Conservation (phyloP, 2,113 vertebrate species). For the Saimiri boliviensis region DNA sequence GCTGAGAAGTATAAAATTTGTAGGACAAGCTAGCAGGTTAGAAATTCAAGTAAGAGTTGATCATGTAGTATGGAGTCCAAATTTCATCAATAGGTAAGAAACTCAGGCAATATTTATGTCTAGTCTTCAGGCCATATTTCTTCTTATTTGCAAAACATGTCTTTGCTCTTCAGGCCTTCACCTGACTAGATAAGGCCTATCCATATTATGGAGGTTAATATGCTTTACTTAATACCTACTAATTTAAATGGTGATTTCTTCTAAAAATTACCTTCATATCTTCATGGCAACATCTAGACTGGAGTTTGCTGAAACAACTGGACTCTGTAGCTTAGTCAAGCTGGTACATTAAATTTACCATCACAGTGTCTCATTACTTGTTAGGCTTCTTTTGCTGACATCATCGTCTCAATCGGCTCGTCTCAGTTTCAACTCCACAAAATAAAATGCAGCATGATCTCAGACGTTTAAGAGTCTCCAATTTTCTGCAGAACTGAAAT, state of each 20-base stretch:
- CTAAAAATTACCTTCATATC: background rate
- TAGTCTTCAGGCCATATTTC: background rate
- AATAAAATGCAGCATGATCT: background rate
- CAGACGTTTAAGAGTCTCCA: background rate
- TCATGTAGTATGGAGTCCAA: background rate
- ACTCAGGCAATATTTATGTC: background rate
- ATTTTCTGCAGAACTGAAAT: background rate
- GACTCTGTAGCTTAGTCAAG: no score
- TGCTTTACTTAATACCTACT: background rate
- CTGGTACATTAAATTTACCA: no score
- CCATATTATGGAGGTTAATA: background rate
- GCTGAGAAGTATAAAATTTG: background rate
- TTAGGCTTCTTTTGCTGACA: background rate
- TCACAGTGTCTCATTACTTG: background rate
- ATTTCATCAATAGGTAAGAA: background rate
- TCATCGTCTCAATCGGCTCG: background rate
- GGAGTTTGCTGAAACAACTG: background rate
- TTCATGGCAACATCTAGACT: background rate
- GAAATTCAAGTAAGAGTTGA: background rate
- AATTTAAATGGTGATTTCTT: background rate
- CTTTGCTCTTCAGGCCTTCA: background rate
- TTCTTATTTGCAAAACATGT: background rate
- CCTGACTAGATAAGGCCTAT: background rate
- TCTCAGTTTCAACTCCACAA: background rate
- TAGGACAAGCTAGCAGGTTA: background rate